Evolutionary conservation across 2,113 vertebrate species (phyloP).

Genomic region (Hiodon alosoides): DNA sequence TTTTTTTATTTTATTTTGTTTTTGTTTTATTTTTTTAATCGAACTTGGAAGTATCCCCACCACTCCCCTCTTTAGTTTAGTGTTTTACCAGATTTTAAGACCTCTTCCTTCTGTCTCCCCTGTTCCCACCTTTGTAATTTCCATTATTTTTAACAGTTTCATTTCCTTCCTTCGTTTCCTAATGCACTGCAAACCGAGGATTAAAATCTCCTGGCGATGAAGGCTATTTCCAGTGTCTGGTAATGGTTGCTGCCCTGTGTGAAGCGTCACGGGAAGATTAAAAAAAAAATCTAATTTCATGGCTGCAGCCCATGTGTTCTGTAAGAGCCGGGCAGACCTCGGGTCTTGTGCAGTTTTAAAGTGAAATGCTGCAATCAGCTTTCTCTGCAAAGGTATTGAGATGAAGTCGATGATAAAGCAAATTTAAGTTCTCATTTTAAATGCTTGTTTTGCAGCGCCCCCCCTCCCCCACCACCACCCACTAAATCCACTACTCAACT

Average conservation of each 20-base stretch:
- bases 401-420: not conserved
- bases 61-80: constrained; percentile 26
- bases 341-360: not conserved
- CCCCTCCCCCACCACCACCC: too few species aligned
- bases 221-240: not conserved
- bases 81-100: constrained; percentile 38
- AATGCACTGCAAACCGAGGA: constrained; percentile 22
- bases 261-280: not conserved
- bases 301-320: not conserved
- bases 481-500: too few species aligned
- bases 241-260: not conserved
- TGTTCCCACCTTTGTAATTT: constrained; percentile 1
- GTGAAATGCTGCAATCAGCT: not conserved
- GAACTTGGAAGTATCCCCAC: constrained; percentile 62
- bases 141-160: constrained; percentile 11
- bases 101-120: not conserved
- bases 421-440: not conserved
- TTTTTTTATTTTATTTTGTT: constrained; percentile 43
- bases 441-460: constrained; percentile 26
- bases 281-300: not conserved
- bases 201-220: not conserved
- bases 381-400: not conserved
- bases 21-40: constrained; percentile 15
- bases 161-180: not conserved
- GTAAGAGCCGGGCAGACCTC: not conserved